Evolutionary conservation across 2,888 invertebrate genomes (phyloP), one percentile per base, ranked within the genome.

Genomic region (Trachelus iudaicus): DNA sequence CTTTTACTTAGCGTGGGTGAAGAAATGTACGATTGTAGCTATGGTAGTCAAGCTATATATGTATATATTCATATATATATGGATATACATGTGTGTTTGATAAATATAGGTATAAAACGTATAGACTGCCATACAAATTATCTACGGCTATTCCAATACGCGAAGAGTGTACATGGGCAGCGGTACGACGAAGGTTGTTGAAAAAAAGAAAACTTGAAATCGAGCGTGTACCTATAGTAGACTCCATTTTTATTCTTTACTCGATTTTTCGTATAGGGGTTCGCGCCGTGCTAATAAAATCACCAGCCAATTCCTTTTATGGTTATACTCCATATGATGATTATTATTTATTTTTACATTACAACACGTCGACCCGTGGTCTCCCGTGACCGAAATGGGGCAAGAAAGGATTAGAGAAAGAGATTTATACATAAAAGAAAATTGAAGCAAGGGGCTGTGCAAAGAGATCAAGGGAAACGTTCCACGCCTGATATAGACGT

Each of bases 251-350:
- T 56, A 56, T 56, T 56, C 2, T 56, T 56, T 56, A 56, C 9
- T 56, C 23, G 23, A 56, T 56, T 56, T 56, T 56, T 56, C 56
- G 56, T 76, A 75, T 75, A 77, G 79, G 76, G 81, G 73, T 83
- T 83, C 81, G 81, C 80, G 79, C 82, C 76, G 80, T 83, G 81
- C 80, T 83, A 82, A 84, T 83, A 82, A 83, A 84, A 83, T 85
- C 82, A 82, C 81, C 79, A 79, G 82, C 79, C 83, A 82, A 84
- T 84, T 83, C 81, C 82, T 80, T 81, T 79, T 79, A 82, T 79
- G 80, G 79, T 33, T 81, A 81, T 83, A 56, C 9, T 15, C 23
- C 83, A 83, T 82, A 84, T 79, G 81, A 81, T 75, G 75, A 80
- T 81, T 79, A 79, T 83, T 84, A 79, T 85, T 84, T 83, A 80